Evolutionary conservation across 2,797 vertebrate genomes (phyloP).

Genomic region (Accipiter superciliosus): DNA sequence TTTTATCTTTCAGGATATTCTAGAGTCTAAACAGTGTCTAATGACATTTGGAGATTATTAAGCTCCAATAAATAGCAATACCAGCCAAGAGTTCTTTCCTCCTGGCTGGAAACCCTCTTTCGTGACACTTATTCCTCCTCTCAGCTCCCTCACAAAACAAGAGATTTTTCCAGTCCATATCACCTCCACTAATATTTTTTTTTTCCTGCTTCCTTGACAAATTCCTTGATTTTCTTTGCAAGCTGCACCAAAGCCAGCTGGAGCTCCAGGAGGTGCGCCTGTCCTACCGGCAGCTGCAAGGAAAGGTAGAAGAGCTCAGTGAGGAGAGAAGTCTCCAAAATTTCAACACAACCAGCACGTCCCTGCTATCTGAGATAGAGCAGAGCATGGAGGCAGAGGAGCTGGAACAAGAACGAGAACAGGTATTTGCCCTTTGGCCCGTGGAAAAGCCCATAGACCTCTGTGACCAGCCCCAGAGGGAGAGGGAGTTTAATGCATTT

Average conservation of each 20-base stretch:
- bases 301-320: conserved; percentile 87
- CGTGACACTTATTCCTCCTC: neutral
- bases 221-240: conserved; percentile 20
- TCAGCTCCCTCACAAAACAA: neutral
- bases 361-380: conserved; percentile 94
- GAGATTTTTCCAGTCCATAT: neutral
- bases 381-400: conserved; percentile 99
- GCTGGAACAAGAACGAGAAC: conserved; percentile 94
- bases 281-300: conserved; percentile 88
- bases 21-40: neutral
- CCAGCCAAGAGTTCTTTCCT: conserved; percentile 34
- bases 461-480: neutral
- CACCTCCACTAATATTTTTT: neutral
- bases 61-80: conserved; percentile 15
- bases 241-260: conserved; percentile 92
- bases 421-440: conserved; percentile 76
- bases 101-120: conserved; percentile 23
- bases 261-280: conserved; percentile 91
- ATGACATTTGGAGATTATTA: conserved; percentile 33
- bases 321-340: conserved; percentile 91
- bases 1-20: conserved; percentile 49
- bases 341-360: conserved; percentile 86
- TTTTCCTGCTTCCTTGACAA: neutral
- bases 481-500: neutral
- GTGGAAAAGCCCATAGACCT: neutral